phyloP scores from a whole-genome alignment of 2,113 vertebrate species.

The Alaudala cheleensis region DNA sequence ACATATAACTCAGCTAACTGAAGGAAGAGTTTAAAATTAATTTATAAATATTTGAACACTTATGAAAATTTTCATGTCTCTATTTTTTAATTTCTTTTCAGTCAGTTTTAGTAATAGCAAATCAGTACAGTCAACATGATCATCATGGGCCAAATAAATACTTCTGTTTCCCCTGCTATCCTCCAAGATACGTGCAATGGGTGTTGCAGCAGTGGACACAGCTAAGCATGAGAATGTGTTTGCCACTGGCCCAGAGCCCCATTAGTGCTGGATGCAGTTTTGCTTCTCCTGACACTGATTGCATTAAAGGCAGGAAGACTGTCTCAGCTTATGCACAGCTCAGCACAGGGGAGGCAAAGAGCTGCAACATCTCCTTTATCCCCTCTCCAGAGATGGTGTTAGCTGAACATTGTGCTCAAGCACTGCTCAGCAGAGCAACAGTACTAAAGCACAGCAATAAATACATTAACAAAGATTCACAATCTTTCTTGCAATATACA shows the following conservation, averaged over 20 bases:
- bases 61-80: background rate
- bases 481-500: background rate
- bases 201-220: background rate
- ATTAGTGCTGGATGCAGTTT: background rate
- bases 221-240: background rate
- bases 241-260: background rate
- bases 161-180: background rate
- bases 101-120: background rate
- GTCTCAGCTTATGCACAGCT: background rate
- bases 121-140: background rate
- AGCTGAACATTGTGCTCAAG: background rate
- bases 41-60: background rate
- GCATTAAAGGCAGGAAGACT: background rate
- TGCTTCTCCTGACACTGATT: background rate
- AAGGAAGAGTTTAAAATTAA: background rate
- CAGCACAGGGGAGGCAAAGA: background rate
- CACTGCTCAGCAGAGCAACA: background rate
- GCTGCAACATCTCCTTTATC: fast-evolving
- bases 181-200: background rate
- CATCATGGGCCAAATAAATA: background rate
- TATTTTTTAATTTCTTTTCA: background rate
- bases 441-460: background rate
- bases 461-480: background rate
- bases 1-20: background rate
- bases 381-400: background rate